A percentile compares a stretch with the other conserved stretches of the same genome.
These are phyloP conservation scores for Rhinolophus ferrumequinum DNA, from an alignment of 2,113 vertebrate genomes.

Conservation along the genomic window DNA sequence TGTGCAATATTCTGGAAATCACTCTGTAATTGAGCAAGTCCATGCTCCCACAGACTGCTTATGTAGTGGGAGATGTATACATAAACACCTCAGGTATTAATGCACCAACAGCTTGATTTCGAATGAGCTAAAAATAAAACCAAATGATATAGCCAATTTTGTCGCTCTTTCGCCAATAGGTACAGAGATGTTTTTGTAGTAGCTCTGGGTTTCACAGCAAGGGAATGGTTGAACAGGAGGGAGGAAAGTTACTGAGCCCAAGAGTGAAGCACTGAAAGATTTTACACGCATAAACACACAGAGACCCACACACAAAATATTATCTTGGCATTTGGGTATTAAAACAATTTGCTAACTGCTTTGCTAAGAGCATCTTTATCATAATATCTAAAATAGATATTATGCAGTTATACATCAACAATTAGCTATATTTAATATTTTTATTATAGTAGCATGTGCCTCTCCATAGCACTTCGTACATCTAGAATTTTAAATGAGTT, in stretches of 20 bases:
- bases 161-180: neutral
- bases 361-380: neutral
- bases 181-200: neutral
- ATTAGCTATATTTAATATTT: neutral
- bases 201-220: neutral
- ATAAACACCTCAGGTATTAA: neutral
- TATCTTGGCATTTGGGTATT: neutral
- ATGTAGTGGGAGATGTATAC: neutral
- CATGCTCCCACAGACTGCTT: neutral
- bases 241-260: neutral
- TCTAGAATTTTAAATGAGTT: neutral
- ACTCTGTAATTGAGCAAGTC: neutral
- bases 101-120: neutral
- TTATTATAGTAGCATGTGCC: neutral
- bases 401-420: neutral
- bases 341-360: neutral
- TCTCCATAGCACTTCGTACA: neutral
- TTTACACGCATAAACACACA: neutral
- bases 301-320: neutral
- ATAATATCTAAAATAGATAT: neutral
- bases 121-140: neutral
- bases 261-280: neutral
- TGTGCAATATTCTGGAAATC: neutral
- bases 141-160: neutral
- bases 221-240: neutral